Base-by-base conservation (phyloP, 2,113 vertebrate species). In the Brienomyrus brachyistius region DNA sequence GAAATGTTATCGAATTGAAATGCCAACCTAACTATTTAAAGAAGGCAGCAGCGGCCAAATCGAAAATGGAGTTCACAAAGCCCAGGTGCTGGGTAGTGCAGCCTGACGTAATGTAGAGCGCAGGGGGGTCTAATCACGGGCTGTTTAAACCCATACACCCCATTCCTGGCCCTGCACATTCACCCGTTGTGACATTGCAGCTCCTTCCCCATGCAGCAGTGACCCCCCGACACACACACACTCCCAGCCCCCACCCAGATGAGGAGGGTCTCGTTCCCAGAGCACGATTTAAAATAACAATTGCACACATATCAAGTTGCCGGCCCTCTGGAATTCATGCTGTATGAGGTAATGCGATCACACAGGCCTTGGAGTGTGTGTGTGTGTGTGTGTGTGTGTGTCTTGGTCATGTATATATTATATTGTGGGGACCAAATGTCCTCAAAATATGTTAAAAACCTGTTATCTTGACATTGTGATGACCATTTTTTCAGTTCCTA, bases 251-350 rank as follows among this genome's bases (percentile, higher is more conserved):
- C 91, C 90, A 90, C 90, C 87, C 51, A 90, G 91, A 92, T 93
- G 89, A 92, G 85, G 88, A 91, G 91, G 92, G 92, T 93, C 93
- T 90, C 92, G 95, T 95, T 95, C 94, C 93, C 95, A 95, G 94
- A 94, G 94, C 89, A 92, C 94, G 93, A 95, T 95, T 96, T 95
- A 95, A 95, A 96, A 96, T 95, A 95, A 96, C 95, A 96, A 95
- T 95, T 94, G 95, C 94, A 93, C 93, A 94, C 93, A 89, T 95
- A 95, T 95, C 95, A 91, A 90, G 93, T 95, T 95, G 93, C 95
- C 91, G 92, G 93, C 74, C 93, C 93, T 94, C 94, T 92, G 91
- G 95, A 95, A 96, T 95, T 91, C 93, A 95, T 95, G 93, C 92
- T 92, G 93, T 94, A 94, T 95, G 94, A 96, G 95, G 95, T 95